phyloP scores from a whole-genome alignment of 1,140 invertebrate species.

The Aethina tumida region DNA sequence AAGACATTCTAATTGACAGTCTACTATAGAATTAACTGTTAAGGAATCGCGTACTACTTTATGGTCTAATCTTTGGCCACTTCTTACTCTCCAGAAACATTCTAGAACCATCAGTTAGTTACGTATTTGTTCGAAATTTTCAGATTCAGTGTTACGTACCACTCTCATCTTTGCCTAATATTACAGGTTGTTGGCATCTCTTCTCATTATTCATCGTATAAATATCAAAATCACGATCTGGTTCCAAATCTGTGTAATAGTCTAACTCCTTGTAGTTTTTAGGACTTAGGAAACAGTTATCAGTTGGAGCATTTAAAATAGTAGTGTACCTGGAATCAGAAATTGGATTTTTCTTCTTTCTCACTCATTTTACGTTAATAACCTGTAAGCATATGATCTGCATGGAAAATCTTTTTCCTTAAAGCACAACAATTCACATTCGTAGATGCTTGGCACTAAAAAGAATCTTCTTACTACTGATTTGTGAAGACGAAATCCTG shows the following conservation, averaged over 20 bases:
- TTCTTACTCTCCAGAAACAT: slow-evolving; percentile 70
- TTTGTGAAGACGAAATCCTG: slow-evolving; percentile 60
- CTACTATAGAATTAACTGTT: slow-evolving; percentile 54
- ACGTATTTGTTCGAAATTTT: not conserved
- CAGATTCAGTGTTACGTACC: slow-evolving; percentile 25
- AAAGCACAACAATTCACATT: slow-evolving; percentile 63
- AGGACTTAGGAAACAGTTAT: slow-evolving; percentile 69
- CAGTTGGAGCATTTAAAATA: slow-evolving; percentile 37
- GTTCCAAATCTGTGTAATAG: slow-evolving; percentile 60
- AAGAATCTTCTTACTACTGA: slow-evolving; percentile 52
- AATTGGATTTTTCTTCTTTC: not conserved
- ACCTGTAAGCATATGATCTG: slow-evolving; percentile 66
- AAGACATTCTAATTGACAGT: slow-evolving; percentile 66
- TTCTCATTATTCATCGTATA: slow-evolving; percentile 53
- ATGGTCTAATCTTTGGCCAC: slow-evolving; percentile 53
- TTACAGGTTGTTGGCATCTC: slow-evolving; percentile 21
- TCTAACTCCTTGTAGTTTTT: slow-evolving; percentile 53
- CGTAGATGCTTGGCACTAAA: slow-evolving; percentile 53
- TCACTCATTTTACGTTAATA: not conserved
- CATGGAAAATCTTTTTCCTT: slow-evolving; percentile 60
- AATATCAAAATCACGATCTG: slow-evolving; percentile 67
- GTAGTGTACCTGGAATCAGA: slow-evolving; percentile 34
- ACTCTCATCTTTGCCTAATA: slow-evolving; percentile 25
- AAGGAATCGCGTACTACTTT: slow-evolving; percentile 50
- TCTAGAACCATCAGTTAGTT: slow-evolving; percentile 39